Conservation (phyloP, 2,888 invertebrate genomes). For the Petrolisthes cinctipes region DNA sequence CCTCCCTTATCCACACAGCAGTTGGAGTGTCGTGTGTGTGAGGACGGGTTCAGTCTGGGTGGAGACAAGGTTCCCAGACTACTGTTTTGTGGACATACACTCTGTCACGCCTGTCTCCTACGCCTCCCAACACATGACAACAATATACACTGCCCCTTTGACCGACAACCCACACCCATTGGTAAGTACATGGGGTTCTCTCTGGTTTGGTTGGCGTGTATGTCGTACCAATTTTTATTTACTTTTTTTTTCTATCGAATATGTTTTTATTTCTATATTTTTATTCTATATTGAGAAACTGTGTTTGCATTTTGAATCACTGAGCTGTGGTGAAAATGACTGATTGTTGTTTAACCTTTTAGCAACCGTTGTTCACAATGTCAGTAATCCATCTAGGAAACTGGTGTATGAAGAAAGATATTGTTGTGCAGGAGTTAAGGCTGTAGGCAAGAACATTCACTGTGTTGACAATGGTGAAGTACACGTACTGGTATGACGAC, state of each 20-base stretch:
- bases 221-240: no score
- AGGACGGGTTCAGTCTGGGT: conserved; percentile 74
- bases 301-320: background rate
- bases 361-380: no score
- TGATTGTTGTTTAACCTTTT: no score
- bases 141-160: conserved; percentile 74
- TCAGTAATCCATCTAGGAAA: no score
- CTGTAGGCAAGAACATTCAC: no score
- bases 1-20: conserved; percentile 8
- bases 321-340: no score
- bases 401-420: no score
- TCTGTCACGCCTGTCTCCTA: conserved; percentile 74
- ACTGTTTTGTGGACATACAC: conserved; percentile 74
- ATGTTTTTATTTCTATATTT: conserved; percentile 8
- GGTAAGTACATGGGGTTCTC: conserved; percentile 66
- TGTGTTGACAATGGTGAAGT: no score
- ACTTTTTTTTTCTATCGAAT: background rate
- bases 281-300: background rate
- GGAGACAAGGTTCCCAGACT: conserved; percentile 75
- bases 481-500: no score
- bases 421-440: no score
- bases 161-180: conserved; percentile 74
- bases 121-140: conserved; percentile 69
- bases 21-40: conserved; percentile 74
- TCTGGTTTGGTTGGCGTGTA: background rate